A percentile compares a stretch with the other conserved stretches of the same genome.
Conservation (phyloP, 2,113 vertebrate genomes). For the Ictalurus furcatus region DNA sequence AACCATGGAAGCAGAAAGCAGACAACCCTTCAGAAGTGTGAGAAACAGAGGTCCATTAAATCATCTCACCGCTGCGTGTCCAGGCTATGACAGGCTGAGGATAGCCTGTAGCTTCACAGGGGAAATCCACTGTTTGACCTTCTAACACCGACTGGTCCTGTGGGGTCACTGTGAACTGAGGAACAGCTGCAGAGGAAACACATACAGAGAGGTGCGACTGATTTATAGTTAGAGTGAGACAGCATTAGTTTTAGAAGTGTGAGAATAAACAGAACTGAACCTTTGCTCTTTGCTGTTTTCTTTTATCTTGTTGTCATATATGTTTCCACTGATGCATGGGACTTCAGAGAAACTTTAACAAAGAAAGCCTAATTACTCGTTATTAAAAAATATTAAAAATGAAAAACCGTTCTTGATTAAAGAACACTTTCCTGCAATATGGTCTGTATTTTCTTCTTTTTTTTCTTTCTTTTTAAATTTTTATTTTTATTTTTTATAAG, state of each 20-base stretch:
- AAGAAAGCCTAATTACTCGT: constrained; percentile 35
- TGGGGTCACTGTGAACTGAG: constrained; percentile 89
- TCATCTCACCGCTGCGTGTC: constrained; percentile 86
- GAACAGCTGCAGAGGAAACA: constrained; percentile 75
- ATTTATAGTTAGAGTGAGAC: constrained; percentile 32
- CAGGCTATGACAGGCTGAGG: constrained; percentile 93
- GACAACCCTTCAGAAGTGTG: no score
- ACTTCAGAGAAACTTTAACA: constrained; percentile 50
- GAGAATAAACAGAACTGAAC: constrained; percentile 39
- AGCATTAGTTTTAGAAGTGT: constrained; percentile 34
- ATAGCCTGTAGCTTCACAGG: constrained; percentile 89
- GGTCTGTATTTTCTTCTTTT: background rate
- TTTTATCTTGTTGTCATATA: constrained; percentile 44
- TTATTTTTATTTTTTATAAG: background rate
- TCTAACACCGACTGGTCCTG: constrained; percentile 89
- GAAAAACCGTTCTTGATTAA: background rate
- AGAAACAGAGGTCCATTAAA: background rate
- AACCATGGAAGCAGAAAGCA: no score
- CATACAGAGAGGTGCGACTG: constrained; percentile 22
- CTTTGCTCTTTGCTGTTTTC: constrained; percentile 37
- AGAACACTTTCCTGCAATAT: background rate
- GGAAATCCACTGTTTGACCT: constrained; percentile 91
- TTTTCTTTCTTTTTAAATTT: background rate
- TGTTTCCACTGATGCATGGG: constrained; percentile 45
- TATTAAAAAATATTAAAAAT: constrained; percentile 11